A percentile compares a stretch with the other conserved stretches of the same genome.
These are phyloP conservation scores for Hemiscyllium ocellatum DNA, from an alignment of 2,113 vertebrate genomes.

Conservation along the genomic window DNA sequence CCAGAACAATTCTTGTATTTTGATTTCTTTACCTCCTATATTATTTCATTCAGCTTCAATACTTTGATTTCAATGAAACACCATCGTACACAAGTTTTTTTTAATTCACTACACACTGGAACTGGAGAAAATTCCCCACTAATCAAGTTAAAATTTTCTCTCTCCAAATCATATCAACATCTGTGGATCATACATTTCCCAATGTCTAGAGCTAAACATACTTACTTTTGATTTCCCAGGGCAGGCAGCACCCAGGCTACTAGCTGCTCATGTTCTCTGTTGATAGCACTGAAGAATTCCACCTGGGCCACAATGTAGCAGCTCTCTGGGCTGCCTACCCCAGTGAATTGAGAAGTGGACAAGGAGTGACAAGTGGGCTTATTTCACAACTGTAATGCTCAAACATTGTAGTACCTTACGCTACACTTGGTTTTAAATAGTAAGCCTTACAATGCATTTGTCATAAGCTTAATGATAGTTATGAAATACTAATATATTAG, in stretches of 20 bases:
- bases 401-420: not conserved
- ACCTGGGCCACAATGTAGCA: too few relatives aligned
- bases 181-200: not conserved
- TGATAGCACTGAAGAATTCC: too few relatives aligned
- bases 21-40: not conserved
- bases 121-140: not conserved
- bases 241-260: too few relatives aligned
- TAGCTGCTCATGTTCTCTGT: too few relatives aligned
- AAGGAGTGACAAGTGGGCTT: too few relatives aligned
- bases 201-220: not conserved
- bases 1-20: not conserved
- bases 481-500: not conserved
- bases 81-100: not conserved
- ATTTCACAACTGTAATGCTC: too few relatives aligned
- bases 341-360: too few relatives aligned
- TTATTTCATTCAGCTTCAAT: not conserved
- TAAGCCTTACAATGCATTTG: not conserved
- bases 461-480: not conserved
- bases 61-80: not conserved
- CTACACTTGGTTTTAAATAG: not conserved
- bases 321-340: too few relatives aligned
- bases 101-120: not conserved
- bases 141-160: not conserved
- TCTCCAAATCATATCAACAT: not conserved
- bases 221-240: too few relatives aligned